These are phyloP conservation scores for Polypedilum pembai DNA, from an alignment of 1,140 invertebrate genomes.

Conservation along the genomic window DNA sequence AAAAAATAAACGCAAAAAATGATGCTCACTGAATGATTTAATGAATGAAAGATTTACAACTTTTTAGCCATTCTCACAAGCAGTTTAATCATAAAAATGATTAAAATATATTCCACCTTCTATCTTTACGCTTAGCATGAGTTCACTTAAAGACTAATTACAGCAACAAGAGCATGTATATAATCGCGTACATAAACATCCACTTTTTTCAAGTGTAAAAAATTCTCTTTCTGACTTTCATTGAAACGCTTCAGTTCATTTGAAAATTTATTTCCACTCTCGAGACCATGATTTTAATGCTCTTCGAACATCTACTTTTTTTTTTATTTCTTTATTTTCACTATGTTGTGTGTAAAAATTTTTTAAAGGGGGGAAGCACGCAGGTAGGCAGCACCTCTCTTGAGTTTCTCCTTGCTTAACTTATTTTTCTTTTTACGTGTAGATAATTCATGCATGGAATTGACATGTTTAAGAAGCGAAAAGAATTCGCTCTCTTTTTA, in stretches of 20 bases:
- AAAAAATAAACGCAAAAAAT: too few relatives aligned
- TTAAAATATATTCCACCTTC: too few relatives aligned
- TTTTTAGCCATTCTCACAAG: not conserved
- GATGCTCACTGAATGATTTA: constrained; percentile 13
- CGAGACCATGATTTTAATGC: not conserved
- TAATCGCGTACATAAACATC: not conserved
- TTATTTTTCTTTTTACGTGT: too few relatives aligned
- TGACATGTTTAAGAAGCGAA: not conserved
- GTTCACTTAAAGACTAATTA: too few relatives aligned
- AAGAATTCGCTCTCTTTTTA: too few relatives aligned
- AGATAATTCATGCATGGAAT: not conserved
- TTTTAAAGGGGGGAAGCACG: not conserved
- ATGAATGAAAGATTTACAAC: not conserved
- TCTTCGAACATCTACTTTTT: not conserved
- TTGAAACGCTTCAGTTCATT: constrained; percentile 6
- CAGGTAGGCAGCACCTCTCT: too few relatives aligned
- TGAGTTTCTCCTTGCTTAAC: too few relatives aligned
- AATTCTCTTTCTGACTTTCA: not conserved
- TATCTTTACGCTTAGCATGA: too few relatives aligned
- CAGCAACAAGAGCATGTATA: too few relatives aligned
- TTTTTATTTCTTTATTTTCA: not conserved
- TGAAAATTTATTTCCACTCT: constrained; percentile 6
- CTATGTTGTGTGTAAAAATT: not conserved
- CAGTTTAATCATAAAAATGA: too few relatives aligned
- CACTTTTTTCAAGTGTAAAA: not conserved